These are phyloP conservation scores for Bergia sp. DNA, from an alignment of 92 coral and sea anemone species.

Conservation along the genomic window DNA sequence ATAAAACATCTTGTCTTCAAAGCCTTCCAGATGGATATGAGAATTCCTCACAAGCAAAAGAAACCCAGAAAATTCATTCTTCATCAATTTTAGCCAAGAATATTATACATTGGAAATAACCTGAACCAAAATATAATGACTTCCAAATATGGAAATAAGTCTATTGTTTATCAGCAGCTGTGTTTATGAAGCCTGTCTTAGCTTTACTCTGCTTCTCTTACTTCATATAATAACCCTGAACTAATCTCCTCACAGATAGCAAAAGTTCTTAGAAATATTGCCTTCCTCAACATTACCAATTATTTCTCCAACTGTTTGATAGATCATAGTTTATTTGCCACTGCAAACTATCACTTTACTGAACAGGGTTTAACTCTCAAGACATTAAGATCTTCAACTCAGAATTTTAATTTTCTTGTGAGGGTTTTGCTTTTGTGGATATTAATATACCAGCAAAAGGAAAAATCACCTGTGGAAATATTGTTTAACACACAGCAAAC, in stretches of 20 bases:
- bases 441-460: neutral
- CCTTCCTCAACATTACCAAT: neutral
- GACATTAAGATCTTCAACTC: constrained; percentile 1
- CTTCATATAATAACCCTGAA: constrained; percentile 2
- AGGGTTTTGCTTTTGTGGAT: neutral
- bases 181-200: constrained; percentile 52
- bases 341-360: constrained; percentile 3
- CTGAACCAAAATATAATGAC: constrained; percentile 46
- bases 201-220: constrained; percentile 14
- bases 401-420: constrained; percentile 34
- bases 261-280: neutral
- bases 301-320: constrained; percentile 9
- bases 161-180: constrained; percentile 89
- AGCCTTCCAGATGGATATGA: constrained; percentile 24
- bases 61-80: constrained; percentile 51
- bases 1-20: constrained; percentile 54
- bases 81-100: constrained; percentile 50
- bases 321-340: neutral
- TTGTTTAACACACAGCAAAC: neutral
- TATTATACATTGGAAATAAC: constrained; percentile 53
- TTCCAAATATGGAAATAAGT: constrained; percentile 83
- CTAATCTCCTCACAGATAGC: constrained; percentile 31
- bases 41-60: constrained; percentile 25
- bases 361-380: constrained; percentile 13
- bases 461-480: neutral